A percentile compares a stretch with the other conserved stretches of the same genome.
Conservation (phyloP, 2,888 invertebrate species). For the Drosophila borealis region DNA sequence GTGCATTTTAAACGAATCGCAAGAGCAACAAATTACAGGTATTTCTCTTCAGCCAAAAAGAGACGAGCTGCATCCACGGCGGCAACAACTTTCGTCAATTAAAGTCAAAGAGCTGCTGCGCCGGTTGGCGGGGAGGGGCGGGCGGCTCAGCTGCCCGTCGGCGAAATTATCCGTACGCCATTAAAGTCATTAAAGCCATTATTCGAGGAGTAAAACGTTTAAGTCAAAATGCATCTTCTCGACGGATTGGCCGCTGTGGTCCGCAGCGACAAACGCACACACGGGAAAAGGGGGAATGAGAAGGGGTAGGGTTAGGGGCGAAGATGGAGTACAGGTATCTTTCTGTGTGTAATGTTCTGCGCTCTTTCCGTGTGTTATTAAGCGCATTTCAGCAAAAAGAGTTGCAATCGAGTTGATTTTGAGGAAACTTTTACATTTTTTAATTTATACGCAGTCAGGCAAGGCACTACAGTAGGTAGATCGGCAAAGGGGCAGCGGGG, state of each 20-base stretch:
- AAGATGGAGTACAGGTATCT: slow-evolving; percentile 8
- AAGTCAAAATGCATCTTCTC: slow-evolving; percentile 77
- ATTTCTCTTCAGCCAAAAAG: slow-evolving; percentile 25
- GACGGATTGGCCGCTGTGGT: slow-evolving; percentile 39
- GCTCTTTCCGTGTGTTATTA: slow-evolving; percentile 61
- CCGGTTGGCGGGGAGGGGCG: slow-evolving; percentile 1
- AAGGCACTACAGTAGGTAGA: neutral
- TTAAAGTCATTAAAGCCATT: slow-evolving; percentile 81
- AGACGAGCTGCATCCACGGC: slow-evolving; percentile 24
- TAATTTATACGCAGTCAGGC: slow-evolving; percentile 34
- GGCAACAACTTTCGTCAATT: slow-evolving; percentile 76
- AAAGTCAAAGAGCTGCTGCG: slow-evolving; percentile 46
- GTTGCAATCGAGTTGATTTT: slow-evolving; percentile 60
- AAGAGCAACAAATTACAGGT: slow-evolving; percentile 68
- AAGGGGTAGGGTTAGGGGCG: neutral
- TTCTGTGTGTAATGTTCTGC: slow-evolving; percentile 25
- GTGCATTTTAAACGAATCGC: slow-evolving; percentile 61
- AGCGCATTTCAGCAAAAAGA: slow-evolving; percentile 55
- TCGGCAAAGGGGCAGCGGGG: neutral
- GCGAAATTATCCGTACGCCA: slow-evolving; percentile 76
- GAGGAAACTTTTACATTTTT: slow-evolving; percentile 62
- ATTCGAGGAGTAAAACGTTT: slow-evolving; percentile 78
- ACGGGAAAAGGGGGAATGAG: neutral
- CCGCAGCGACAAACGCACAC: slow-evolving; percentile 54
- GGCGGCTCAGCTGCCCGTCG: slow-evolving; percentile 52